These are phyloP conservation scores for Microtus richardsoni DNA, from an alignment of 2,113 vertebrate genomes.

Conservation along the genomic window DNA sequence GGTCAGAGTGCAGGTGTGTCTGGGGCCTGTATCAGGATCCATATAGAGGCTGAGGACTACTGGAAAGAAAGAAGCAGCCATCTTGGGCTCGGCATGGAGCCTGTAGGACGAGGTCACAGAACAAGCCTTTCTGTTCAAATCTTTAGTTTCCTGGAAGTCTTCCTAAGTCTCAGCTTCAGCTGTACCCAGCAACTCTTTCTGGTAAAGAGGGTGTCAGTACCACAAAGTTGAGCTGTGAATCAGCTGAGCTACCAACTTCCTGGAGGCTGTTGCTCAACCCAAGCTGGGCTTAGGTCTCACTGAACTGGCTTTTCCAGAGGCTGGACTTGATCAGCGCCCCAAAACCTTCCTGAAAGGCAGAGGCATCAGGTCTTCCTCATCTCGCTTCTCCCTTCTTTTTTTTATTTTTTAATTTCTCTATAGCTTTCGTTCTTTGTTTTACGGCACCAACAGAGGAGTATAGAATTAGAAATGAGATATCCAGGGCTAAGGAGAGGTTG, in stretches of 20 bases:
- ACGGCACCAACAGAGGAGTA: background rate
- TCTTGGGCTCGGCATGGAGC: background rate
- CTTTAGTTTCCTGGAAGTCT: conserved; percentile 58
- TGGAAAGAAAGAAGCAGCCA: background rate
- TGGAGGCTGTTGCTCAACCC: background rate
- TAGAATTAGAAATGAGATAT: background rate
- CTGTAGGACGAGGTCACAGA: background rate
- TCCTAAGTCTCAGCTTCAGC: background rate
- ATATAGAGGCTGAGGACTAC: background rate
- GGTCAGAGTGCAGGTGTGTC: background rate
- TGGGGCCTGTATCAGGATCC: background rate
- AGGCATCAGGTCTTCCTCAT: background rate
- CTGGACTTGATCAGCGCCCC: background rate
- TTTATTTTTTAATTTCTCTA: too few species aligned
- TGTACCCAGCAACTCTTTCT: conserved; percentile 27
- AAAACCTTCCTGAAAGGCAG: conserved; percentile 16
- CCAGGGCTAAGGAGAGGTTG: background rate
- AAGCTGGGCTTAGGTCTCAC: background rate
- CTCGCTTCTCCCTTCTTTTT: background rate
- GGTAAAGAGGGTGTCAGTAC: conserved; percentile 28
- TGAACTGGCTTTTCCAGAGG: conserved; percentile 51
- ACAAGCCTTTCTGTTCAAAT: background rate
- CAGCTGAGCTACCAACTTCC: conserved; percentile 57
- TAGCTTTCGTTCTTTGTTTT: background rate
- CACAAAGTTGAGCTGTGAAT: conserved; percentile 54